Evolutionary conservation across 2,888 invertebrate species (phyloP).

Genomic region (Melanostoma mellinum): DNA sequence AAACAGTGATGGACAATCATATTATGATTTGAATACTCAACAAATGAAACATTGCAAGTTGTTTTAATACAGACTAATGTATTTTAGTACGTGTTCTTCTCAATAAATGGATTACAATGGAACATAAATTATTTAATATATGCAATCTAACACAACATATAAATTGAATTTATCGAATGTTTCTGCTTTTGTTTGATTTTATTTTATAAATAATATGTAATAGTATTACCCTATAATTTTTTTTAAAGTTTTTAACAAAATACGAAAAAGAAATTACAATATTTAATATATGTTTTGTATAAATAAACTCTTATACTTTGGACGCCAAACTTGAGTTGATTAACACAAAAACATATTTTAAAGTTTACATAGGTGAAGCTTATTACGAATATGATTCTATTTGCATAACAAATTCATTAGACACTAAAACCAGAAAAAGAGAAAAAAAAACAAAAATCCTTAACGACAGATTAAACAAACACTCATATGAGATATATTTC

Average conservation of each 20-base stretch:
- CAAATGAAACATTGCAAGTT: conserved; percentile 6
- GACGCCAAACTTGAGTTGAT: conserved; percentile 68
- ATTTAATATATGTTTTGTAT: conserved; percentile 33
- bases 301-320: conserved; percentile 66
- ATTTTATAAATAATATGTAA: conserved; percentile 64
- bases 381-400: conserved; percentile 36
- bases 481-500: conserved; percentile 40
- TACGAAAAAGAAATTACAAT: conserved; percentile 15
- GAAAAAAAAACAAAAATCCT: conserved; percentile 16
- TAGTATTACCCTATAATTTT: conserved; percentile 39
- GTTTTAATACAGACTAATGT: conserved; percentile 68
- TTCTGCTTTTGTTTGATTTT: conserved; percentile 11
- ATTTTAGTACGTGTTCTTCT: conserved; percentile 53
- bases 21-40: not conserved
- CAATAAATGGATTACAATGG: conserved; percentile 68
- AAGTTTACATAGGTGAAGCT: conserved; percentile 51
- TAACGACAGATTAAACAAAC: conserved; percentile 58
- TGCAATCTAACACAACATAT: conserved; percentile 68
- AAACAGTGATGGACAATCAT: too few species aligned
- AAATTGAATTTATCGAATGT: conserved; percentile 50
- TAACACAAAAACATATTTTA: conserved; percentile 35
- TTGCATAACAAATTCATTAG: conserved; percentile 38
- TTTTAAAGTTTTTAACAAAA: conserved; percentile 57
- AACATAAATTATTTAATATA: conserved; percentile 70
- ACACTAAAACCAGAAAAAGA: conserved; percentile 48